Base-by-base conservation (phyloP, 2,113 vertebrate genomes). In the Hydropotes inermis region DNA sequence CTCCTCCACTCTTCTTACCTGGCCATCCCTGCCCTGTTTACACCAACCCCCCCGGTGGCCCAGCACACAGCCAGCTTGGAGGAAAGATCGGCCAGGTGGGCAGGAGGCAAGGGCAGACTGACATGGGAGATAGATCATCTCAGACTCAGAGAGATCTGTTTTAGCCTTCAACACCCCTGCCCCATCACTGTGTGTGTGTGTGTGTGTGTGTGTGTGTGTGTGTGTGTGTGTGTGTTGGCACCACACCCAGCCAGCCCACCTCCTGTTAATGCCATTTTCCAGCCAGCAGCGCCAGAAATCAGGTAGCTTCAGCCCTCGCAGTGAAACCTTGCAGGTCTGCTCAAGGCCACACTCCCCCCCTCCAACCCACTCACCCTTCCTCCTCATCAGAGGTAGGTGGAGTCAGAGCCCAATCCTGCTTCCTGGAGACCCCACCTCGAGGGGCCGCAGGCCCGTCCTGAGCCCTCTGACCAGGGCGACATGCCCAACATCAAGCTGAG, bases 251-350 rank as follows among this genome's bases (percentile, higher is more conserved):
- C 25, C 52, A 13, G 9, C 50, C 10, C 2, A 1, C 25, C 16
- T 28, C 87, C 13, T 7, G 7, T 14, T 3, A 16, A 8, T 14
- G n/a, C 28, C 8, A 0, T 30, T 50, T 45, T 52, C 64, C 50
- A 9, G 45, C 21, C 16, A 30, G 39, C 45, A 50, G 6, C 30
- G 3, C 16, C 17, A 33, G 39, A n/a, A 13, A 45, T 4, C 25
- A 4, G 25, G n/a, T 11, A 1, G 8, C 12, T 17, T n/a, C 17
- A 3, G 45, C 64, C 47, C 58, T 9, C 6, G 33, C 1, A 43
- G 55, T 86, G 13, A 58, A 61, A 43, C 15, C 7, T 1, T 8
- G 43, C 21, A 1, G 33, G 5, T 17, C 36, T 7, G 17, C 50
- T 67, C 17, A 0, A 43, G 70, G 36, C 36, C 70, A 39, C 70